Evolutionary conservation across 1,140 invertebrate species (phyloP).

Genomic region (Tyrophagus putrescentiae): DNA sequence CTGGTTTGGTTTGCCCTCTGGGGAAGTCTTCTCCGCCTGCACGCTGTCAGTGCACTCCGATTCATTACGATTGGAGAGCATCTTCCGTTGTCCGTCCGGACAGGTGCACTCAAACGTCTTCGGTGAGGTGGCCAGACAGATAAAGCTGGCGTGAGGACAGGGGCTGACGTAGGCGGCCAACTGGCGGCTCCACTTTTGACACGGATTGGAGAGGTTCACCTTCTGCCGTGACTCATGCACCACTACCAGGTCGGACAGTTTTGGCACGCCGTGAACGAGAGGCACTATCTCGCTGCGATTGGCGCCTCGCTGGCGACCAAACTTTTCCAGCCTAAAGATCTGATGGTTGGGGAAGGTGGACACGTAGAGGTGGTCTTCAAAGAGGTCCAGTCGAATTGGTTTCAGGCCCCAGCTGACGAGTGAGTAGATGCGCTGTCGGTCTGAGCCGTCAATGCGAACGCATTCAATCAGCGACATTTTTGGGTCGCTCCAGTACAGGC

Average conservation of each 20-base stretch:
- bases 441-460: slow-evolving; percentile 40
- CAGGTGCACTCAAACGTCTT: slow-evolving; percentile 42
- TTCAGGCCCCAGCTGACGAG: slow-evolving; percentile 32
- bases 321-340: slow-evolving; percentile 53
- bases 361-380: slow-evolving; percentile 53
- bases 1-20: neutral
- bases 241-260: slow-evolving; percentile 48
- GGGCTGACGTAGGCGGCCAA: slow-evolving; percentile 20
- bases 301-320: no score
- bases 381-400: slow-evolving; percentile 54
- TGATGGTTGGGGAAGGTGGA: slow-evolving; percentile 46
- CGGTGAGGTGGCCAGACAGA: slow-evolving; percentile 28
- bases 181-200: slow-evolving; percentile 38
- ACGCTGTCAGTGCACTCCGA: slow-evolving; percentile 23
- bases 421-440: slow-evolving; percentile 16
- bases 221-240: slow-evolving; percentile 49
- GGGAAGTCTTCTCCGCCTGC: neutral
- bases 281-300: slow-evolving; percentile 39
- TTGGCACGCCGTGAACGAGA: slow-evolving; percentile 41
- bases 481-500: slow-evolving; percentile 44
- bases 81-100: slow-evolving; percentile 43
- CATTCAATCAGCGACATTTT: slow-evolving; percentile 57
- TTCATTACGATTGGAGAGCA: slow-evolving; percentile 14
- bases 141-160: slow-evolving; percentile 23
- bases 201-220: slow-evolving; percentile 34